Percentiles rank a stretch among this genome's conserved stretches.
Evolutionary conservation across 2,113 vertebrate species (phyloP).

Genomic region (Galemys pyrenaicus): DNA sequence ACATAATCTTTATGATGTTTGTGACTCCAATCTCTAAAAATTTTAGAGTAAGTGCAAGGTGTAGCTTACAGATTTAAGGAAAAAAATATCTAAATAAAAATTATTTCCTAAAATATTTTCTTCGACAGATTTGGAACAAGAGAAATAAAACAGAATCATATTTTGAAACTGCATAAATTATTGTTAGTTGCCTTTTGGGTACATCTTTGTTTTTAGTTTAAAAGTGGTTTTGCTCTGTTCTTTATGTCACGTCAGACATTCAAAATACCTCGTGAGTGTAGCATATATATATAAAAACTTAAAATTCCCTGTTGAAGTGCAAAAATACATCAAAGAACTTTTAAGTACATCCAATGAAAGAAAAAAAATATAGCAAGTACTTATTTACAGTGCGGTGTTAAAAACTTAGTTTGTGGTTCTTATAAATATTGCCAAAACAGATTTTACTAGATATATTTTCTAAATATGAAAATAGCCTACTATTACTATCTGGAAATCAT

Average conservation of each 20-base stretch:
- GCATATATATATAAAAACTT: slow-evolving; percentile 54
- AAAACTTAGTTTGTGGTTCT: slow-evolving; percentile 7
- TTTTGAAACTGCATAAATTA: slow-evolving; percentile 50
- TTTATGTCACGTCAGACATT: slow-evolving; percentile 55
- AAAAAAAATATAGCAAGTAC: slow-evolving; percentile 21
- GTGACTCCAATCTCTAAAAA: slow-evolving; percentile 5
- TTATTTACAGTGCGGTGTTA: slow-evolving; percentile 48
- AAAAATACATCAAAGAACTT: slow-evolving; percentile 60
- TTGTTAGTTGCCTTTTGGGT: slow-evolving; percentile 51
- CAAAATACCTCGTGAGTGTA: neutral
- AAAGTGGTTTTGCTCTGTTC: neutral
- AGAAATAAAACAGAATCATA: slow-evolving; percentile 57
- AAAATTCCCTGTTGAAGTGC: slow-evolving; percentile 44
- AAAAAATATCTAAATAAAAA: slow-evolving; percentile 18
- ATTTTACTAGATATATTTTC: slow-evolving; percentile 23
- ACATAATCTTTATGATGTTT: slow-evolving; percentile 63
- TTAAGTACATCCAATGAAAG: slow-evolving; percentile 35
- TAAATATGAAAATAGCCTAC: neutral
- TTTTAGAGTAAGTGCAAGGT: neutral
- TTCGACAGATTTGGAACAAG: slow-evolving; percentile 47
- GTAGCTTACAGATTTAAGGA: slow-evolving; percentile 26
- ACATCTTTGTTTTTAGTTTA: slow-evolving; percentile 43
- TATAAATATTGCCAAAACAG: slow-evolving; percentile 38
- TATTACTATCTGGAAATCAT: neutral
- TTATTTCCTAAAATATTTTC: slow-evolving; percentile 38